Conservation (phyloP, 2,113 vertebrate genomes). For the Aythya baeri region DNA sequence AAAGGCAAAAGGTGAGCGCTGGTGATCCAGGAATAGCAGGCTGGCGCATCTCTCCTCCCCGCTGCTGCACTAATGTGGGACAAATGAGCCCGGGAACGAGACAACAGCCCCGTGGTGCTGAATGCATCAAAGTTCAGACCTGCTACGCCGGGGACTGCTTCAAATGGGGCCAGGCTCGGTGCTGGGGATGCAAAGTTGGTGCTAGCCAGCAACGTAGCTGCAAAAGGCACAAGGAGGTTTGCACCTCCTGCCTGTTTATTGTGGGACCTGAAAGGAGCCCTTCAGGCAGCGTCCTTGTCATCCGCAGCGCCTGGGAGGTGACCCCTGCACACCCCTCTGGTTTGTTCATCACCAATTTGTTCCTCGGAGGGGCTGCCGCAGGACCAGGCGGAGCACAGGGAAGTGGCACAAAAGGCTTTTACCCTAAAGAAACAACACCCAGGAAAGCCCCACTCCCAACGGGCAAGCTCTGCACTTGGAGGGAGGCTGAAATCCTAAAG, state of each 20-base stretch:
- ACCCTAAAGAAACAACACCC: not conserved
- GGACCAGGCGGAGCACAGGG: not conserved
- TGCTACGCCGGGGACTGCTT: not conserved
- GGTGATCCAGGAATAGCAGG: conserved; percentile 19
- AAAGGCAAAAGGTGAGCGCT: conserved; percentile 31
- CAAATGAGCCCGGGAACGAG: not conserved
- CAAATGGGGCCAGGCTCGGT: not conserved
- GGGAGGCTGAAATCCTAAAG: accelerated
- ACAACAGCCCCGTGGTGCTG: not conserved
- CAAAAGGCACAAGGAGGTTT: not conserved
- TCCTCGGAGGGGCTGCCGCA: accelerated
- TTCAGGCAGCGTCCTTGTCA: not conserved
- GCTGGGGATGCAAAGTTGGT: not conserved
- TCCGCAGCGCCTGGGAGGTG: not conserved
- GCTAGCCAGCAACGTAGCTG: not conserved
- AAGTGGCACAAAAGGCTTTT: not conserved
- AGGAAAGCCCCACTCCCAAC: not conserved
- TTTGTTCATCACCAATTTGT: not conserved
- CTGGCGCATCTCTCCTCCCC: not conserved
- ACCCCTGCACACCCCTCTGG: not conserved
- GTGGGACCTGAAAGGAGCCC: not conserved
- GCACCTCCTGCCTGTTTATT: not conserved
- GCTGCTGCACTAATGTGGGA: not conserved
- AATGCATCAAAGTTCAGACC: conserved; percentile 2
- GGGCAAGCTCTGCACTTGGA: not conserved